These are phyloP conservation scores for Amphipoea oculea DNA, from an alignment of 2,888 invertebrate genomes.

Conservation along the genomic window DNA sequence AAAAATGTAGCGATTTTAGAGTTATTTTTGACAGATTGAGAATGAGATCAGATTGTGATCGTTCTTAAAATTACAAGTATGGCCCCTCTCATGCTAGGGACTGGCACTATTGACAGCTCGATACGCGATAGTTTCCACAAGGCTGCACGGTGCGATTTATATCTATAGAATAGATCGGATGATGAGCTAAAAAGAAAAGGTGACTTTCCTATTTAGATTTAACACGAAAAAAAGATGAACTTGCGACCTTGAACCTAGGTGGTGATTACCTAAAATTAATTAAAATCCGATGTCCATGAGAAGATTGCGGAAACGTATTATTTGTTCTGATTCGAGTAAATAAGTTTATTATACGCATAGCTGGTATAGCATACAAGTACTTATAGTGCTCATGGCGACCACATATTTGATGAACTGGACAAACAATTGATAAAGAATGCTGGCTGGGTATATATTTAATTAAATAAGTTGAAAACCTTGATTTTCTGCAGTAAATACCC, in stretches of 20 bases:
- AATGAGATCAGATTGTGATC: too few species aligned
- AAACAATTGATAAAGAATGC: conserved; percentile 53
- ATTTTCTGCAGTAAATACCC: conserved; percentile 34
- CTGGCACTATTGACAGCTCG: too few species aligned
- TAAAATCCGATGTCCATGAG: conserved; percentile 15
- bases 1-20: too few species aligned
- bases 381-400: conserved; percentile 1
- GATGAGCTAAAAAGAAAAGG: background rate
- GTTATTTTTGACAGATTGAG: too few species aligned
- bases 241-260: background rate
- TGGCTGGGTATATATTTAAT: conserved; percentile 46
- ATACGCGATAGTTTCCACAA: too few species aligned
- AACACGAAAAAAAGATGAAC: too few species aligned
- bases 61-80: too few species aligned
- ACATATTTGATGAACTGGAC: conserved; percentile 46
- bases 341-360: conserved; percentile 28
- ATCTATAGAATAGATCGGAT: background rate
- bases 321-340: conserved; percentile 39
- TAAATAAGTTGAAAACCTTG: conserved; percentile 44
- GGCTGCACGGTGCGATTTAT: background rate
- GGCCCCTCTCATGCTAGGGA: too few species aligned
- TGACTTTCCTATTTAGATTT: background rate
- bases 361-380: conserved; percentile 19
- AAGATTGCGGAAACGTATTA: conserved; percentile 50
- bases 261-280: conserved; percentile 22